Evolutionary conservation across 2,888 invertebrate genomes (phyloP).

Genomic region (Andricus curvator): DNA sequence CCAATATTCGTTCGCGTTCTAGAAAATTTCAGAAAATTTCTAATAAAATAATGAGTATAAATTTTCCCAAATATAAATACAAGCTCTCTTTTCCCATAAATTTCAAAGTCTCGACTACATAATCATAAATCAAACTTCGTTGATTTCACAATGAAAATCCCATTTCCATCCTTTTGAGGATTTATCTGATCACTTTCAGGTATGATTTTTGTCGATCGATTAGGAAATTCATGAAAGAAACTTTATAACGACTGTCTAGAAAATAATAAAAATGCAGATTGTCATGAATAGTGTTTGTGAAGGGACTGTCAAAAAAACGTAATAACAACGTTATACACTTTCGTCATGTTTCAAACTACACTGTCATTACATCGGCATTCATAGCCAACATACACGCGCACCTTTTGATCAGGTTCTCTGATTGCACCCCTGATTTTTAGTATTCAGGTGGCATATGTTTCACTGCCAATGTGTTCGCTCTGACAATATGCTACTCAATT

Average conservation of each 20-base stretch:
- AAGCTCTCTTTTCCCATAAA: no score
- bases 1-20: no score
- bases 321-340: slow-evolving; percentile 29
- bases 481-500: slow-evolving; percentile 30
- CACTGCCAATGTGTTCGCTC: slow-evolving; percentile 53
- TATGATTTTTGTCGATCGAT: slow-evolving; percentile 3
- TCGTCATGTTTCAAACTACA: slow-evolving; percentile 29
- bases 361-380: slow-evolving; percentile 31
- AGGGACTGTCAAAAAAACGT: slow-evolving; percentile 13
- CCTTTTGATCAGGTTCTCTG: slow-evolving; percentile 44
- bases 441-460: slow-evolving; percentile 76
- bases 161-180: background rate
- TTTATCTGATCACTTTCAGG: slow-evolving; percentile 10
- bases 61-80: background rate
- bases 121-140: background rate
- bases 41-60: no score
- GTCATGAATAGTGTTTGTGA: slow-evolving; percentile 12
- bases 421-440: slow-evolving; percentile 70
- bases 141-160: background rate
- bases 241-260: background rate
- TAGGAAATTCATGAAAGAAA: slow-evolving; percentile 14
- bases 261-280: slow-evolving; percentile 36
- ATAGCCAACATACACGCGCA: background rate
- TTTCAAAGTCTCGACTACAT: background rate
- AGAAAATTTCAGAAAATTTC: no score